Evolutionary conservation across 2,113 vertebrate genomes (phyloP).

Genomic region (mouse (Mus musculus)): DNA sequence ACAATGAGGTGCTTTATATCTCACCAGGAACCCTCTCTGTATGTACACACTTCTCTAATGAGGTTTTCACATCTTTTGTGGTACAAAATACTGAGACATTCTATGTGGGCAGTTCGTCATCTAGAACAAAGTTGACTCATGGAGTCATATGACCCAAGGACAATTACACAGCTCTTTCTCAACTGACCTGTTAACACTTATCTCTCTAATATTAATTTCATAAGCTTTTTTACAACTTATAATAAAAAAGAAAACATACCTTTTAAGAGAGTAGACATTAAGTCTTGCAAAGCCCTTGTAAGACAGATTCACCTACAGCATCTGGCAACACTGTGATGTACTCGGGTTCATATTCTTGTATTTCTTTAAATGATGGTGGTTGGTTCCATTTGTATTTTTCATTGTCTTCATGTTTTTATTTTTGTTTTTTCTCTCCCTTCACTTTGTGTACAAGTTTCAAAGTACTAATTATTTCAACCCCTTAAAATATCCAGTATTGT

Average conservation of each 20-base stretch:
- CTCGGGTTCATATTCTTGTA: neutral
- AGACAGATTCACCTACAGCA: neutral
- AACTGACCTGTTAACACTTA: neutral
- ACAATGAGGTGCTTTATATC: neutral
- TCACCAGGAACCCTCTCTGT: neutral
- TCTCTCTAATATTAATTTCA: neutral
- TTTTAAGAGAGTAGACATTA: neutral
- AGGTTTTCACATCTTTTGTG: neutral
- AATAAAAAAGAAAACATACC: neutral
- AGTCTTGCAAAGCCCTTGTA: neutral
- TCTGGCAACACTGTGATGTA: neutral
- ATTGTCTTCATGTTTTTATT: neutral
- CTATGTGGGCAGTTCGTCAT: neutral
- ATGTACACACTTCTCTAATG: neutral
- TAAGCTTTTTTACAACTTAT: conserved; percentile 2
- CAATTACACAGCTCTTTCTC: neutral
- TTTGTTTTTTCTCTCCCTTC: neutral
- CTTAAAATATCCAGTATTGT: neutral
- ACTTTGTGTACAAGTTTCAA: neutral
- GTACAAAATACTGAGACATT: neutral
- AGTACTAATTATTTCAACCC: neutral
- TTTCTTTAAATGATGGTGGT: neutral
- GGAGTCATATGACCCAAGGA: neutral
- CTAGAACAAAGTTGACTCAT: neutral
- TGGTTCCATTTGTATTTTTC: neutral